These are phyloP conservation scores for Armadillidium nasatum DNA, from an alignment of 1,140 invertebrate genomes.

Conservation along the genomic window DNA sequence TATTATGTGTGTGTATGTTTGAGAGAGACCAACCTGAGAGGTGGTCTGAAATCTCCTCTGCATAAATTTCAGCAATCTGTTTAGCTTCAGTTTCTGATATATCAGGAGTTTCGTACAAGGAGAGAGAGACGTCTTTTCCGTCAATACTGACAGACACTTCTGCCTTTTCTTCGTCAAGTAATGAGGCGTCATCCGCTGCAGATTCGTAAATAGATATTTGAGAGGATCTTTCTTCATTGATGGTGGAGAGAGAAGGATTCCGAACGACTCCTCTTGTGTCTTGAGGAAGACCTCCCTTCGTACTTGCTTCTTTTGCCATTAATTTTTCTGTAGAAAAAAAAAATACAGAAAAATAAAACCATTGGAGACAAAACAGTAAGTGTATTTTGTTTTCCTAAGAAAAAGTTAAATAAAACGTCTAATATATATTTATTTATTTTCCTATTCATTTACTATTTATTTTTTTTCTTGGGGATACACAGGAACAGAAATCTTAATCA, in stretches of 20 bases:
- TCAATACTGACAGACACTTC: conserved; percentile 85
- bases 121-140: conserved; percentile 84
- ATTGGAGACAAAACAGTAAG: too few relatives aligned
- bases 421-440: too few relatives aligned
- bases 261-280: conserved; percentile 58
- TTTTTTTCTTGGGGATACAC: too few relatives aligned
- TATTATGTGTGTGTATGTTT: too few relatives aligned
- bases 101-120: conserved; percentile 84
- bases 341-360: too few relatives aligned
- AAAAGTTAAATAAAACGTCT: too few relatives aligned
- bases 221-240: conserved; percentile 81
- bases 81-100: conserved; percentile 83
- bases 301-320: conserved; percentile 33
- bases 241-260: conserved; percentile 77
- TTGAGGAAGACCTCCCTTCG: conserved; percentile 6
- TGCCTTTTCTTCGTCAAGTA: conserved; percentile 62
- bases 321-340: conserved; percentile 39
- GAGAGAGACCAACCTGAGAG: conserved; percentile 59
- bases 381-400: too few relatives aligned
- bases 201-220: conserved; percentile 72
- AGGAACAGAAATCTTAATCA: too few relatives aligned
- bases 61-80: conserved; percentile 89
- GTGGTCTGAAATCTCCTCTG: conserved; percentile 82
- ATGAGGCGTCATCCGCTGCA: conserved; percentile 63
- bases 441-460: too few relatives aligned